Evolutionary conservation across 1,140 invertebrate genomes (phyloP), one percentile per base, ranked within the genome.

Genomic region (Bombus huntii): DNA sequence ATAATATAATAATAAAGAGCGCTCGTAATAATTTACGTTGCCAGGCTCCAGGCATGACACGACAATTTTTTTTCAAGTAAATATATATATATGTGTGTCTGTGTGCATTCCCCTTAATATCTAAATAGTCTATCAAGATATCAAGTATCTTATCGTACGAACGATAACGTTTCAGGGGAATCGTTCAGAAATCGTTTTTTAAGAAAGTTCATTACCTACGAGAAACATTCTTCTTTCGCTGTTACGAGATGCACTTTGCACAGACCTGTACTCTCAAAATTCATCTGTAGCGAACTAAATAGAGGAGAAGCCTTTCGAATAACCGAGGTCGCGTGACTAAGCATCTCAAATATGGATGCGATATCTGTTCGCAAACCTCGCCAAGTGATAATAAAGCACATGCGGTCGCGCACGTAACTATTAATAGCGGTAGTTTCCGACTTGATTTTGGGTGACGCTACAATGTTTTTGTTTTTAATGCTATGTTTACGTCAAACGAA

Each of bases 291-390:
- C 68, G 34, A 82, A 76, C 70, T 83, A 79, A 53, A 53, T 53
- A 53, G 87, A 75, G 62, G 68, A 76, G 73, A 77, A 81, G 81
- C 84, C 88, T 88, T 89, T 88, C 86, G 73, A 90, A 73, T 88
- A 66, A 57, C 68, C 81, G 88, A 90, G 87, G 83, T 80, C 83
- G 89, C 77, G 77, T 90, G 89, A 90, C 89, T 90, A 90, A 90
- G 89, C 89, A 83, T 86, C 72, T 90, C 86, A 77, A 90, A 90
- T 86, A 90, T 88, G 89, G 87, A 90, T 81, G 81, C 77, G 83
- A 90, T 90, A 90, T 90, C 89, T 90, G 81, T 90, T 81, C 74
- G 80, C 68, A 81, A 90, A 86, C 87, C 87, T 86, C 70, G 87
- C 42, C 83, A 72, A 86, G 81, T 83, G 89, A 90, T 90, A 90